Conservation (phyloP, 2,113 vertebrate species). For the Thamnophis sirtalis region DNA sequence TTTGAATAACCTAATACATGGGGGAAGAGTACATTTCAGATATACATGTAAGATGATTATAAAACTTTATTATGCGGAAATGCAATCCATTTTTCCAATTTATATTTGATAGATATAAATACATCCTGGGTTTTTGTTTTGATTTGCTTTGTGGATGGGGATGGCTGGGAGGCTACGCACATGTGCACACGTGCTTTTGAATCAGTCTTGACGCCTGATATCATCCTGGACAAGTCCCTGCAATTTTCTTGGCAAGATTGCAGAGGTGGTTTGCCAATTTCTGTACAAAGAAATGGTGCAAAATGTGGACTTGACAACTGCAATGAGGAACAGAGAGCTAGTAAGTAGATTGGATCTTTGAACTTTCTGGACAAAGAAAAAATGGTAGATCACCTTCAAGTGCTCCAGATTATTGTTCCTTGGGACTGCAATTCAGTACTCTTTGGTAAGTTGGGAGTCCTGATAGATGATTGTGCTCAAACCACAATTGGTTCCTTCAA, state of each 20-base stretch:
- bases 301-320: not conserved
- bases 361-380: too few species aligned
- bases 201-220: not conserved
- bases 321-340: not conserved
- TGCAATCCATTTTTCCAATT: not conserved
- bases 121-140: not conserved
- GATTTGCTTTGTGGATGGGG: too few species aligned
- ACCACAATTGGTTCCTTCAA: not conserved
- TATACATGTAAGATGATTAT: not conserved
- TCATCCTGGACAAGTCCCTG: not conserved
- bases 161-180: not conserved
- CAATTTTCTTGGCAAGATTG: not conserved
- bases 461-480: not conserved
- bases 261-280: not conserved
- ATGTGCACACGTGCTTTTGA: not conserved
- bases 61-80: not conserved
- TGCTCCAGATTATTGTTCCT: not conserved
- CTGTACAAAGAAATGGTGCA: not conserved
- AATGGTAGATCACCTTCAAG: too few species aligned
- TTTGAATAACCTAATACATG: conserved; percentile 16
- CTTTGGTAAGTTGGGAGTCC: not conserved
- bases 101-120: not conserved
- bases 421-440: not conserved
- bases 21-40: not conserved
- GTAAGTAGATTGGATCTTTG: too few species aligned